Evolutionary conservation across 2,888 invertebrate genomes (phyloP).

Genomic region (Gonocerus acuteangulatus): DNA sequence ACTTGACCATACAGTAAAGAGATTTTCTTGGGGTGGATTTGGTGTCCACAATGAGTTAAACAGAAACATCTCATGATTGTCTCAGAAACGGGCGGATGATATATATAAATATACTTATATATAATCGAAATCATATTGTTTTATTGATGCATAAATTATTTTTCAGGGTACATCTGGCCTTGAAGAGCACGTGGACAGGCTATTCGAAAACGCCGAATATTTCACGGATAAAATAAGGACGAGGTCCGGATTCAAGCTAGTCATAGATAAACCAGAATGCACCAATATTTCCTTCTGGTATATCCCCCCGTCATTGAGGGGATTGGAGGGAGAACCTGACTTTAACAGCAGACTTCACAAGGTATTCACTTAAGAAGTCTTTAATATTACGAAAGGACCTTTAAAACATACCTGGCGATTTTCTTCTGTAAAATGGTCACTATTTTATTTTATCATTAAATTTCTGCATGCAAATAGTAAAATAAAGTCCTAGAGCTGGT

Average conservation of each 20-base stretch:
- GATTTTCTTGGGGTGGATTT: too few relatives aligned
- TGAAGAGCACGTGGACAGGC: constrained; percentile 66
- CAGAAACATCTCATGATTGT: too few relatives aligned
- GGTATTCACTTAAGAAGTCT: constrained; percentile 41
- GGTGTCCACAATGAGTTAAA: too few relatives aligned
- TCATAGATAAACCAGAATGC: constrained; percentile 74
- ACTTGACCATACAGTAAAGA: too few relatives aligned
- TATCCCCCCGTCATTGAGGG: constrained; percentile 65
- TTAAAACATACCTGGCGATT: not conserved
- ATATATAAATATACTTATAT: too few relatives aligned
- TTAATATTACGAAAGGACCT: not conserved
- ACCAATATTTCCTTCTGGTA: constrained; percentile 97
- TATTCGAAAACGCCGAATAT: constrained; percentile 66
- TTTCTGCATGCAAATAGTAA: too few relatives aligned
- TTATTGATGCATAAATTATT: too few relatives aligned
- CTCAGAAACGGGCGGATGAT: too few relatives aligned
- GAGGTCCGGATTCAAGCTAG: constrained; percentile 64
- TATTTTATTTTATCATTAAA: too few relatives aligned
- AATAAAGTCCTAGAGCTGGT: too few relatives aligned
- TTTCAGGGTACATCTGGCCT: constrained; percentile 60
- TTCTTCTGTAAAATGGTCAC: too few relatives aligned
- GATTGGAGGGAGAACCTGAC: constrained; percentile 48
- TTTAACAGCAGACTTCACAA: constrained; percentile 61
- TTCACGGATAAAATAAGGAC: constrained; percentile 60
- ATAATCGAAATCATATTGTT: too few relatives aligned